A percentile compares a stretch with the other conserved stretches of the same genome.
Conservation (phyloP, 2,888 invertebrate species). For the Luffia ferchaultella region DNA sequence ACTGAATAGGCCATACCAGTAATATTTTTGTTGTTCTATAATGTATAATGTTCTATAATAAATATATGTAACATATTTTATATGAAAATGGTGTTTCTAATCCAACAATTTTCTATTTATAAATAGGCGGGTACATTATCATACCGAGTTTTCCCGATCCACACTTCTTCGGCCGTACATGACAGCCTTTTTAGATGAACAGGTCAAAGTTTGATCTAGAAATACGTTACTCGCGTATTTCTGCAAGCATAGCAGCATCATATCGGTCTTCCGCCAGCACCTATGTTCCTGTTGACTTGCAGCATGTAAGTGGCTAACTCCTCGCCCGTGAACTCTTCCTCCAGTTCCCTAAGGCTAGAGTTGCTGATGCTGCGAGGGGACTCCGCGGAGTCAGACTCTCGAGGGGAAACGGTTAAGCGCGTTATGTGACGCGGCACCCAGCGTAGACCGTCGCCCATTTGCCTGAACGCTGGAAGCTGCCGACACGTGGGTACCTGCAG, state of each 20-base stretch:
- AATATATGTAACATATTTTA: too few relatives aligned
- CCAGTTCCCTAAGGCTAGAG: constrained; percentile 77
- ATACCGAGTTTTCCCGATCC: too few relatives aligned
- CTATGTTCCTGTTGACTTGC: constrained; percentile 65
- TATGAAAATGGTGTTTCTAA: too few relatives aligned
- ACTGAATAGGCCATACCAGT: too few relatives aligned
- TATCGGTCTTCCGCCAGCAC: constrained; percentile 15
- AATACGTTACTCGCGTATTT: background rate
- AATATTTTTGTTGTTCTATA: too few relatives aligned
- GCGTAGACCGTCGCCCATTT: constrained; percentile 40
- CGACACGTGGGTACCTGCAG: constrained; percentile 40
- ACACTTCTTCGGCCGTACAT: too few relatives aligned
- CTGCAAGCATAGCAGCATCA: background rate
- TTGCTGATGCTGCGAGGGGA: constrained; percentile 73
- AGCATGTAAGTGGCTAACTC: constrained; percentile 76
- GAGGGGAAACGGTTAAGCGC: constrained; percentile 22
- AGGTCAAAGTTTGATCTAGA: background rate
- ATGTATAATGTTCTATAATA: too few relatives aligned
- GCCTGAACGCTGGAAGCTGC: constrained; percentile 40
- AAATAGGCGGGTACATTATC: too few relatives aligned
- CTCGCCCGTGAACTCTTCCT: constrained; percentile 72
- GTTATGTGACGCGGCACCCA: constrained; percentile 29
- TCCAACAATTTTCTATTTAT: too few relatives aligned
- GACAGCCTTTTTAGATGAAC: too few relatives aligned
- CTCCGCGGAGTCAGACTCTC: constrained; percentile 48